Evolutionary conservation across 1,140 invertebrate species (phyloP).

Genomic region (Helicorthomorpha holstii): DNA sequence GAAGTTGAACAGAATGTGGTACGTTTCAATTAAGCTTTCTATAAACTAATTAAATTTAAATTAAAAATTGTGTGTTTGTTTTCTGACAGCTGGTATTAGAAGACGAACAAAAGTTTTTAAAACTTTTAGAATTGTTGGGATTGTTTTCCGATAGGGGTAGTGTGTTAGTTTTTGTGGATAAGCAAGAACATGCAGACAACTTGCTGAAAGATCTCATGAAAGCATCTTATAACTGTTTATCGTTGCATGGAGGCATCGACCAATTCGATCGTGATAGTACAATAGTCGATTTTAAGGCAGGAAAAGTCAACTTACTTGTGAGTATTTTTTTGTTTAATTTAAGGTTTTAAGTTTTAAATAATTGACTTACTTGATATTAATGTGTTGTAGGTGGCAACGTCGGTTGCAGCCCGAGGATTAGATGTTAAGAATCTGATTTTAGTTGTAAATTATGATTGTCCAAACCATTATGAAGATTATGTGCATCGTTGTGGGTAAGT

Average conservation of each 20-base stretch:
- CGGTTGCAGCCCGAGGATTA: conserved; percentile 87
- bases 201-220: conserved; percentile 91
- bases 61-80: conserved; percentile 1
- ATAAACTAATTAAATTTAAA: neutral
- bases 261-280: conserved; percentile 97
- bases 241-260: conserved; percentile 96
- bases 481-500: conserved; percentile 83
- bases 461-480: conserved; percentile 99
- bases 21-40: conserved; percentile 11
- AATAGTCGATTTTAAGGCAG: conserved; percentile 94
- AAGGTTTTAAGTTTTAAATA: neutral
- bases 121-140: conserved; percentile 87
- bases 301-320: conserved; percentile 46
- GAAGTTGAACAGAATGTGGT: conserved; percentile 94
- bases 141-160: conserved; percentile 85
- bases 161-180: conserved; percentile 95
- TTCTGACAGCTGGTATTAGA: conserved; percentile 47
- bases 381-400: conserved; percentile 58
- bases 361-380: conserved; percentile 1
- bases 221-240: conserved; percentile 87
- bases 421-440: conserved; percentile 97
- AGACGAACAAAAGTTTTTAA: conserved; percentile 96
- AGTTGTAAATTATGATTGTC: conserved; percentile 98
- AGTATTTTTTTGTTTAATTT: neutral
- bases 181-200: conserved; percentile 93